A percentile compares a stretch with the other conserved stretches of the same genome.
Evolutionary conservation across 2,797 vertebrate species (phyloP).

Genomic region (Anguilla pacifica): DNA sequence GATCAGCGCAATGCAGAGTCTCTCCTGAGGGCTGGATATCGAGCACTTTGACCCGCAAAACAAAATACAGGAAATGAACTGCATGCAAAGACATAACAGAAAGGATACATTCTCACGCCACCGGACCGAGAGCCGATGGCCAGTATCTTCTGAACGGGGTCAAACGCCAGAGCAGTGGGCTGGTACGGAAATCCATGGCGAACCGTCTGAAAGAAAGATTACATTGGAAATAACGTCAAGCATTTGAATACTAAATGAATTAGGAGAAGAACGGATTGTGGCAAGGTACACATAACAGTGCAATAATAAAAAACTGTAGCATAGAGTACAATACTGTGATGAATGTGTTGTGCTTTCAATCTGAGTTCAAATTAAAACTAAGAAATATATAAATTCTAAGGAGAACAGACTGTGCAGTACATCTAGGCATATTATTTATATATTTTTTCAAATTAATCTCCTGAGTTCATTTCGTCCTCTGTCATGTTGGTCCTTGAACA

Average conservation of each 20-base stretch:
- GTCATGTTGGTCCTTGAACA: background rate
- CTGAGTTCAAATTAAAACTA: background rate
- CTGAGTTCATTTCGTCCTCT: background rate
- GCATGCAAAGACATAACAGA: conserved; percentile 13
- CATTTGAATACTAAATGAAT: background rate
- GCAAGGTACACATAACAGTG: background rate
- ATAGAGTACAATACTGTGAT: background rate
- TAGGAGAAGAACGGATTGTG: background rate
- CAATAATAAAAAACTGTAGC: too few species aligned
- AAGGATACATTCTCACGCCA: conserved; percentile 98
- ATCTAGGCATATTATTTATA: background rate
- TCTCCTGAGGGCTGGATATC: background rate
- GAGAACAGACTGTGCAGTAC: background rate
- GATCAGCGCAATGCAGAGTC: background rate
- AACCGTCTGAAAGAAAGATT: conserved; percentile 79
- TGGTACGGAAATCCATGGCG: conserved; percentile 96
- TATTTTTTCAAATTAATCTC: background rate
- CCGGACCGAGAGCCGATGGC: conserved; percentile 92
- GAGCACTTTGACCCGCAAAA: conserved; percentile 28
- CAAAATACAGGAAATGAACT: background rate
- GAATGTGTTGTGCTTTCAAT: background rate
- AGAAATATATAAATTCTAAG: background rate
- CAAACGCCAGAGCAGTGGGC: conserved; percentile 92
- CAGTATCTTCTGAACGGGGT: conserved; percentile 97
- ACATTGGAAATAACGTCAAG: background rate